Base-by-base conservation (phyloP, 2,113 vertebrate genomes). In the Corynorhinus townsendii region DNA sequence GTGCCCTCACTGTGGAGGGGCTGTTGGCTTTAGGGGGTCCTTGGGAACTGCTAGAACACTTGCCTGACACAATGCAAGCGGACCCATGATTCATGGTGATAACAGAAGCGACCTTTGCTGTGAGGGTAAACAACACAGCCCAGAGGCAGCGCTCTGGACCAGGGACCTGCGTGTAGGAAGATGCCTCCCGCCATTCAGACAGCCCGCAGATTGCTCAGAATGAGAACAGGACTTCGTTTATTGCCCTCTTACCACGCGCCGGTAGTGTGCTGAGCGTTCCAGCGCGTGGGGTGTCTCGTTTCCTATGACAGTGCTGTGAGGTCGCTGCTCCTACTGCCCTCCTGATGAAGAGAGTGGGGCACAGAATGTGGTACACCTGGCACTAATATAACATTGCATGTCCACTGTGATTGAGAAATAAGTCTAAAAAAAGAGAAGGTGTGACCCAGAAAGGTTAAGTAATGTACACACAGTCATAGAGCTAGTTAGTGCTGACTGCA, bases 131-230 rank as follows among this genome's bases (percentile, higher is more conserved):
- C 73, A 49, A 3, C 43, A 12, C 3, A 12, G 45, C 71, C 1
- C 62, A 35, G 45, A 19, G 8, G 62, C 45, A 2, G 19, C 0
- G 2, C 7, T 3, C 22, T 2, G 40, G 33, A 8, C 64, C 49
- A 3, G 54, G 68, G 54, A 2, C 95, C 35, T 54, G 6, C 7
- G 7, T 0, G 2, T 24, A 52, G 49, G 62, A 35, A 26, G 88
- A 43, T 0, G 4, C 26, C 76, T 43, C 87, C 83, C 80, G 88
- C 84, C 38, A 0, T 62, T 40, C 1, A 1, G 54, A 43, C 16
- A 40, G 62, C 35, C 12, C 43, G 24, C 22, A 2, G 71, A 7
- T 87, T 35, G 16, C 22, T 84, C 12, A 5, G 49, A 43, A 43
- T 75, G 54, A 90, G 72, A 80, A 30, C 3, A 49, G 59, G 28